Evolutionary conservation across 2,888 invertebrate genomes (phyloP).

Genomic region (Cataglyphis rosenhaueri): DNA sequence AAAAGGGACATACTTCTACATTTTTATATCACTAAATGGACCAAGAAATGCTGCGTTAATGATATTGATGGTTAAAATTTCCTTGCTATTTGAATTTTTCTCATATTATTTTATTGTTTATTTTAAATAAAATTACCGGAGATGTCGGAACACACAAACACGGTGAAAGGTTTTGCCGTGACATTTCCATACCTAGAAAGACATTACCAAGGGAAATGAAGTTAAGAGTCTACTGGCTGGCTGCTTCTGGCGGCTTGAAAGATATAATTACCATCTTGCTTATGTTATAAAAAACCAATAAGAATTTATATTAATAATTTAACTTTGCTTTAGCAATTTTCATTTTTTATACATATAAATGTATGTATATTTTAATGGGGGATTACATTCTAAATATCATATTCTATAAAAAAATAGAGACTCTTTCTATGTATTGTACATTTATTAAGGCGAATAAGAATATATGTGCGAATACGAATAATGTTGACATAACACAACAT

Average conservation of each 20-base stretch:
- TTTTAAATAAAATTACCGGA: conserved; percentile 43
- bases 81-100: conserved; percentile 20
- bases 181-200: conserved; percentile 52
- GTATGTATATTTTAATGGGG: no score
- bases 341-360: not conserved
- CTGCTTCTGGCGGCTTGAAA: conserved; percentile 15
- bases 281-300: not conserved
- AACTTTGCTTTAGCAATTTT: not conserved
- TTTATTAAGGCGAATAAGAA: not conserved
- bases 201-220: conserved; percentile 46
- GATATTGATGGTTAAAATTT: conserved; percentile 36
- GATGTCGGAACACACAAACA: conserved; percentile 41
- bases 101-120: conserved; percentile 31
- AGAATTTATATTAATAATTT: not conserved
- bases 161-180: conserved; percentile 54
- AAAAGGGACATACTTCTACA: not conserved
- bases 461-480: not conserved
- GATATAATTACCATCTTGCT: conserved; percentile 37
- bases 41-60: not conserved
- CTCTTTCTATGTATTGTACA: not conserved
- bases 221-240: conserved; percentile 3
- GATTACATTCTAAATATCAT: not conserved
- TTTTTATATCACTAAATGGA: not conserved
- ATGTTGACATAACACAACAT: conserved; percentile 3
- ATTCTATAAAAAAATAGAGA: not conserved